Percentiles rank a stretch among this genome's conserved stretches.
phyloP scores from a whole-genome alignment of 2,113 vertebrate species.

The Orientallactaga bullata region DNA sequence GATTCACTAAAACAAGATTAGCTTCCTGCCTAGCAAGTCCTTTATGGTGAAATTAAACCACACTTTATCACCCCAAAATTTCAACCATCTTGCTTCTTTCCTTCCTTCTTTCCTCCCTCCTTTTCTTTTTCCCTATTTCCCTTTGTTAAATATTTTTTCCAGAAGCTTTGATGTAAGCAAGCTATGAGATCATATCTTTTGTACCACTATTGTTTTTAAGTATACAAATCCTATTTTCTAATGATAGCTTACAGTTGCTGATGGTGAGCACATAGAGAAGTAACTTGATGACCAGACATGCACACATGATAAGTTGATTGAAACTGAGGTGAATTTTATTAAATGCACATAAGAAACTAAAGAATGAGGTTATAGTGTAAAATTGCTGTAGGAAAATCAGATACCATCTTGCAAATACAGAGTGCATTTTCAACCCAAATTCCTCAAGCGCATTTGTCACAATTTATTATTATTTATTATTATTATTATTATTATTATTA shows the following conservation, averaged over 20 bases:
- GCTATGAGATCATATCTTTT: background rate
- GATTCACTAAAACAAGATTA: background rate
- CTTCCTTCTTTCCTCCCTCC: too few species aligned
- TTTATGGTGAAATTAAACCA: background rate
- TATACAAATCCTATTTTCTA: background rate
- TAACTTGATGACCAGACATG: background rate
- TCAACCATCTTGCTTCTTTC: background rate
- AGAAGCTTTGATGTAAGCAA: slow-evolving; percentile 6
- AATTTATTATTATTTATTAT: background rate
- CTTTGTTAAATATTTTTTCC: too few species aligned
- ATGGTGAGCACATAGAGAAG: background rate
- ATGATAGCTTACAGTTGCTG: background rate
- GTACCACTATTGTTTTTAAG: background rate
- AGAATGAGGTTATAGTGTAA: background rate
- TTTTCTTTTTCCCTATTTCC: too few species aligned
- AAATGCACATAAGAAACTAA: slow-evolving; percentile 1
- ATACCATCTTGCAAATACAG: background rate
- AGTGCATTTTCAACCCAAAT: background rate
- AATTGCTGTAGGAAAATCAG: background rate
- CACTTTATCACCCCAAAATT: background rate
- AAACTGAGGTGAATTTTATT: background rate
- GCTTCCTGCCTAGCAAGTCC: background rate
- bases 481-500: too few species aligned
- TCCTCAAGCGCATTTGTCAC: background rate
- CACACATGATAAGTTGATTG: background rate